Evolutionary conservation across 2,113 vertebrate species (phyloP).

Genomic region (Bambusicola thoracicus): DNA sequence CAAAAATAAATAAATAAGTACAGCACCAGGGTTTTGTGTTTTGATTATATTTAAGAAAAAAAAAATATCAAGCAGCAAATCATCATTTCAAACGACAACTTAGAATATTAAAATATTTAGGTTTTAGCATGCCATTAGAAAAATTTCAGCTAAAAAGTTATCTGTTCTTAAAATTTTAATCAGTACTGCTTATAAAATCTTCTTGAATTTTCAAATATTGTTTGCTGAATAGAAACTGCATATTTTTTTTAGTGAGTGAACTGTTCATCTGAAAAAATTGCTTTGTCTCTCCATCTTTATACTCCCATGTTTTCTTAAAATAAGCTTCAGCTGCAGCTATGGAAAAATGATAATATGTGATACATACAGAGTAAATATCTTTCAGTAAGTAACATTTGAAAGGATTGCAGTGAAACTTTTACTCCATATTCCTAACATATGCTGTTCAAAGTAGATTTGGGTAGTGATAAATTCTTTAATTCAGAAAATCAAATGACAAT

Average conservation of each 20-base stretch:
- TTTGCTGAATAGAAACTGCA: neutral
- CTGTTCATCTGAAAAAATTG: neutral
- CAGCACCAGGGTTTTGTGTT: neutral
- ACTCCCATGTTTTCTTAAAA: neutral
- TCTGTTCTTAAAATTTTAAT: neutral
- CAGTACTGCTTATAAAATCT: neutral
- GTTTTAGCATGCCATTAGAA: neutral
- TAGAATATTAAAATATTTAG: neutral
- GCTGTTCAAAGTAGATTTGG: neutral
- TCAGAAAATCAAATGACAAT: neutral
- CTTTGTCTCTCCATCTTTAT: neutral
- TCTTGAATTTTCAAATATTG: neutral
- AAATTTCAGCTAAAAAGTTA: neutral
- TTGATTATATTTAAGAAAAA: neutral
- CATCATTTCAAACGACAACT: neutral
- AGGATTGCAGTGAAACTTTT: neutral
- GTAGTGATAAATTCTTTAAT: neutral
- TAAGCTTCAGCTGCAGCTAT: neutral
- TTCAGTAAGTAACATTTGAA: neutral
- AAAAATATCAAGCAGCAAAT: neutral
- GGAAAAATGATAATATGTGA: neutral
- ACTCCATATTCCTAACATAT: neutral
- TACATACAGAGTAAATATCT: neutral
- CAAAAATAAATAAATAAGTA: neutral
- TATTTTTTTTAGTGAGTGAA: neutral